Evolutionary conservation across 2,113 vertebrate genomes (phyloP).

Genomic region (Pygathrix nemaeus): DNA sequence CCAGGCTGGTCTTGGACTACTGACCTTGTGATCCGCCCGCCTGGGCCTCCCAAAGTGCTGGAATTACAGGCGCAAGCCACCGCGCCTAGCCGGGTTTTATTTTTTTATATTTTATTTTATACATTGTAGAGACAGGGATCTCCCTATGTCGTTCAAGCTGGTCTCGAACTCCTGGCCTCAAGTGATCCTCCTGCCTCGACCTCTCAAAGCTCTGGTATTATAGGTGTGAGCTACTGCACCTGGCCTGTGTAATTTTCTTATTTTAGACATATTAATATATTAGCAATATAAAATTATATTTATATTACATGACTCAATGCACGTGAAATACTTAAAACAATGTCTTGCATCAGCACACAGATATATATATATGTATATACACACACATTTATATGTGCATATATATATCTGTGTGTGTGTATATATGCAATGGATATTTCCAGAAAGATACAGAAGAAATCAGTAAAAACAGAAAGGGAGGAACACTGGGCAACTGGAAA

Average conservation of each 20-base stretch:
- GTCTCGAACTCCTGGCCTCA: neutral
- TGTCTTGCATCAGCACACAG: neutral
- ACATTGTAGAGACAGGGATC: no score
- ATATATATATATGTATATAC: neutral
- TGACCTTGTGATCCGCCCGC: no score
- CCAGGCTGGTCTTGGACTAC: no score
- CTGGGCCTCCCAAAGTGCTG: no score
- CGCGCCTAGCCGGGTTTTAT: no score
- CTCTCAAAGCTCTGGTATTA: neutral
- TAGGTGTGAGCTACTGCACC: neutral
- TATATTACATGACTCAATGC: neutral
- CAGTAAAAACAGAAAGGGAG: neutral
- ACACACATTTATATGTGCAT: neutral
- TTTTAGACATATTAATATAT: neutral
- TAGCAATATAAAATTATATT: neutral
- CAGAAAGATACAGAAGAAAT: conserved; percentile 1
- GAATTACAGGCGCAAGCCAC: no score
- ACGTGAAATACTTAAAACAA: neutral
- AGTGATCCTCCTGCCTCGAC: neutral
- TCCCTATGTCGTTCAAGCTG: neutral
- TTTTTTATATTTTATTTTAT: no score
- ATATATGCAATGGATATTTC: neutral
- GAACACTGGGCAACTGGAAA: neutral
- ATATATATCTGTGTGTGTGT: neutral
- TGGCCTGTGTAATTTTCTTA: neutral